These are phyloP conservation scores for Peromyscus polionotus DNA, from an alignment of 2,113 vertebrate species.

Conservation along the genomic window DNA sequence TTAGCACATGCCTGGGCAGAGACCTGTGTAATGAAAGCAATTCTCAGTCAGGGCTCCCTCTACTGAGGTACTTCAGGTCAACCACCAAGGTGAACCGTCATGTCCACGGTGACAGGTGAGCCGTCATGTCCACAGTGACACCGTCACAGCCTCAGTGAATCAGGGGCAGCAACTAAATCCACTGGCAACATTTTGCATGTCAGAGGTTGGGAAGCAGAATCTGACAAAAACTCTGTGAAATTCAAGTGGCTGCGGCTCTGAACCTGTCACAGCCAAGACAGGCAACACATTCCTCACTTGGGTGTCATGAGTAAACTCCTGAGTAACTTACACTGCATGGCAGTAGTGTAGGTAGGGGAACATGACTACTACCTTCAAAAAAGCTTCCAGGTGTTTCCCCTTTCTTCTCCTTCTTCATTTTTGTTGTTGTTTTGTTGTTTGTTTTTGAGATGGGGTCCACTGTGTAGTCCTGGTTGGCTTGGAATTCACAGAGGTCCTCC, in stretches of 20 bases:
- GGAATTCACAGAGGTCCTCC: background rate
- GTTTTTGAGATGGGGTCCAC: background rate
- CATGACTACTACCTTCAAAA: background rate
- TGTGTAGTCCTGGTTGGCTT: background rate
- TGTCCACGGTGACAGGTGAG: background rate
- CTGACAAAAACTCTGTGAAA: background rate
- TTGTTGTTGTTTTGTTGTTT: background rate
- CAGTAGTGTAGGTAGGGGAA: background rate
- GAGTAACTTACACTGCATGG: background rate
- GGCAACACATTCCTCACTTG: background rate
- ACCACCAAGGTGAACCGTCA: background rate
- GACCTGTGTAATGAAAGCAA: background rate
- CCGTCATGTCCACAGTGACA: no score
- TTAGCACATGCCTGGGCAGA: background rate
- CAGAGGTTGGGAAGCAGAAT: background rate
- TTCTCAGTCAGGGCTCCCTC: background rate
- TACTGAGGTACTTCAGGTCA: background rate
- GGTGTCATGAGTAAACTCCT: no score
- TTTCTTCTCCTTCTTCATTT: background rate
- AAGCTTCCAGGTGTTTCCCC: background rate
- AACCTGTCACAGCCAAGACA: background rate
- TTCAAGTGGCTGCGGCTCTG: background rate
- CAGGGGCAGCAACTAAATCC: background rate
- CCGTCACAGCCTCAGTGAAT: background rate
- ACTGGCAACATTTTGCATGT: background rate